These are phyloP conservation scores for Macrobrachium rosenbergii DNA, from an alignment of 1,140 invertebrate genomes.

Conservation along the genomic window DNA sequence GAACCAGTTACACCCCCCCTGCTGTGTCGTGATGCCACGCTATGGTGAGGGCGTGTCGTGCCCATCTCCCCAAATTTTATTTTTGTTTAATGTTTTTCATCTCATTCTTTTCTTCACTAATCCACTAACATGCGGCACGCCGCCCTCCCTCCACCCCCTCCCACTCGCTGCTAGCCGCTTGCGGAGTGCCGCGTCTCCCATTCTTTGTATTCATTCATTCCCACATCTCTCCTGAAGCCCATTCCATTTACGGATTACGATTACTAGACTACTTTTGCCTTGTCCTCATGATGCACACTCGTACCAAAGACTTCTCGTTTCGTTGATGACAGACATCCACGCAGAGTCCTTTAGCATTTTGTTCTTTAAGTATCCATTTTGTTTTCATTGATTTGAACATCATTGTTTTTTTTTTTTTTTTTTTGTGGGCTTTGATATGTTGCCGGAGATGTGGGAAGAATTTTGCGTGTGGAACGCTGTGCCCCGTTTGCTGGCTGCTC, in stretches of 20 bases:
- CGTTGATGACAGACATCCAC: too few species aligned
- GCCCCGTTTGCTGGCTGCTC: slow-evolving; percentile 44
- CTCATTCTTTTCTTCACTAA: slow-evolving; percentile 32
- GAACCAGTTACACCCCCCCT: slow-evolving; percentile 25
- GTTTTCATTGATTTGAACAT: too few species aligned
- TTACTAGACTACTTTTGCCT: too few species aligned
- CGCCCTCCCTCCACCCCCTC: slow-evolving; percentile 52
- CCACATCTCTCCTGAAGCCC: background rate
- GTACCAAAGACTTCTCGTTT: background rate
- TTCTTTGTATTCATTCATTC: background rate
- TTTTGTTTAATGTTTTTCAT: too few species aligned
- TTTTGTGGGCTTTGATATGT: slow-evolving; percentile 22
- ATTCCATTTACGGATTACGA: background rate
- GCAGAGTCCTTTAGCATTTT: too few species aligned
- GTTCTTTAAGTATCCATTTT: too few species aligned
- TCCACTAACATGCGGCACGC: slow-evolving; percentile 56
- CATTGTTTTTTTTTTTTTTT: background rate
- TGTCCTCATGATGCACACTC: background rate
- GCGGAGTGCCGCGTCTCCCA: slow-evolving; percentile 33
- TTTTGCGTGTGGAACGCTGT: slow-evolving; percentile 8
- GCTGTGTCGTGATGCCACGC: slow-evolving; percentile 64
- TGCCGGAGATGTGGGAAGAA: slow-evolving; percentile 3
- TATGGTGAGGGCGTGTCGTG: slow-evolving; percentile 55
- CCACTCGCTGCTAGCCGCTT: background rate
- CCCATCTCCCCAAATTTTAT: slow-evolving; percentile 1